phyloP scores from a whole-genome alignment of 2,888 invertebrate species.

The Unio pictorum region DNA sequence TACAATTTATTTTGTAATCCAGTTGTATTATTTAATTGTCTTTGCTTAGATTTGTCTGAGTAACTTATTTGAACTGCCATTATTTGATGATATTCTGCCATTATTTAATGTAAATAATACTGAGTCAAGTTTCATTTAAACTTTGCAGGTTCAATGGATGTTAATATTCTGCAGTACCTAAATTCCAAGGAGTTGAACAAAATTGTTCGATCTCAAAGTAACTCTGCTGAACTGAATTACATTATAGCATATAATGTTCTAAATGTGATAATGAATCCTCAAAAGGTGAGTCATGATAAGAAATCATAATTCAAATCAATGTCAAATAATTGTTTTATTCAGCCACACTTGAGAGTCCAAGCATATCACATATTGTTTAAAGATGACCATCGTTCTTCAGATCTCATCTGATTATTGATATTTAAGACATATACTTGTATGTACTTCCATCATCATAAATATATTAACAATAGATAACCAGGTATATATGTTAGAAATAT shows the following conservation, averaged over 20 bases:
- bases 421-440: too few species aligned
- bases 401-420: not conserved
- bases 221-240: too few species aligned
- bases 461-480: too few species aligned
- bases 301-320: not conserved
- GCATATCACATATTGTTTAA: not conserved
- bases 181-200: slow-evolving; percentile 33
- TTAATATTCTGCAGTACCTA: slow-evolving; percentile 27
- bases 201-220: not conserved
- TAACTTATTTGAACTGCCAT: too few species aligned
- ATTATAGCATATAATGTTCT: too few species aligned
- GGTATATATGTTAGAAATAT: too few species aligned
- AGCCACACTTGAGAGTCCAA: not conserved
- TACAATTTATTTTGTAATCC: too few species aligned
- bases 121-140: not conserved
- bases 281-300: slow-evolving; percentile 1
- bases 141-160: slow-evolving; percentile 12
- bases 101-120: too few species aligned
- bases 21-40: too few species aligned
- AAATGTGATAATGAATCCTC: not conserved
- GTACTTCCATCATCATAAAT: too few species aligned
- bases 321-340: not conserved
- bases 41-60: too few species aligned
- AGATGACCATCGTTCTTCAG: not conserved
- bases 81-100: too few species aligned